Evolutionary conservation across 23 tunicate genomes (phyloP).

Genomic region (Halocynthia aurantium): DNA sequence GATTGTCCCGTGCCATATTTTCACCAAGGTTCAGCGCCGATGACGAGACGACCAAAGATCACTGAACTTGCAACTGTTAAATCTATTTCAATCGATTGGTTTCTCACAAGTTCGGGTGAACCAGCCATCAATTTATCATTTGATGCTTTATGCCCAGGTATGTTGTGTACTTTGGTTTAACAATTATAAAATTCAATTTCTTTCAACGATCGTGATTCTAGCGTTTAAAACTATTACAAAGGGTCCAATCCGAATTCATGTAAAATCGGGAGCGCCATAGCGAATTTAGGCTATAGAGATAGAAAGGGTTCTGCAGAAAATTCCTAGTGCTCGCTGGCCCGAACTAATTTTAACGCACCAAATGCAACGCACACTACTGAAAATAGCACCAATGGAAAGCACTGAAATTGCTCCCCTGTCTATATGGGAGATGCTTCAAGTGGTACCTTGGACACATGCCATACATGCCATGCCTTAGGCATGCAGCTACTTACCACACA

Average conservation of each 20-base stretch:
- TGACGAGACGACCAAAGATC: too few relatives aligned
- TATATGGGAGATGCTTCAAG: too few relatives aligned
- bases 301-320: background rate
- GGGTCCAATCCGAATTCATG: background rate
- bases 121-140: background rate
- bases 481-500: too few relatives aligned
- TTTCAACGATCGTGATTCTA: background rate
- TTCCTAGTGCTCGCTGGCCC: too few relatives aligned
- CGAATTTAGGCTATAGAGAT: background rate
- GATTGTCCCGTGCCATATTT: too few relatives aligned
- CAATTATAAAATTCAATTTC: background rate
- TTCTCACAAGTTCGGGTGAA: constrained; percentile 3
- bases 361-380: too few relatives aligned
- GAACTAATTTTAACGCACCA: too few relatives aligned
- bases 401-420: too few relatives aligned
- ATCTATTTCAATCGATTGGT: background rate
- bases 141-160: background rate
- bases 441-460: too few relatives aligned
- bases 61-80: background rate
- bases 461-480: too few relatives aligned
- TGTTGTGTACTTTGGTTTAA: background rate
- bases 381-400: too few relatives aligned
- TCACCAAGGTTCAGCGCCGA: too few relatives aligned
- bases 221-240: background rate
- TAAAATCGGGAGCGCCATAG: background rate